Evolutionary conservation across 2,888 invertebrate species (phyloP).

Genomic region (Tipula vernalis): DNA sequence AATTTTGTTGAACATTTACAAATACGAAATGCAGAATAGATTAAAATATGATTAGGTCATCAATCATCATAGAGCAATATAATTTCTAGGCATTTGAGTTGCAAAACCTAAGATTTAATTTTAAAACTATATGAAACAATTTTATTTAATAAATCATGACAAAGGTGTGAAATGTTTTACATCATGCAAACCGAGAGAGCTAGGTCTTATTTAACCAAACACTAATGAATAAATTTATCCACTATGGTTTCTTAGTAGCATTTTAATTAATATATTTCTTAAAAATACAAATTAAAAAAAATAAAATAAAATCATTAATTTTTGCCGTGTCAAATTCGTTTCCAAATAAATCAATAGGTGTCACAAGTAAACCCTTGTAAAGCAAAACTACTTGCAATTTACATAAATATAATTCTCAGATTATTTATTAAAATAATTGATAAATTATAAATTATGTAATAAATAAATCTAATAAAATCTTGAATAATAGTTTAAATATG

Average conservation of each 20-base stretch:
- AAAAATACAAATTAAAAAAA: neutral
- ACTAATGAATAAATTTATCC: no score
- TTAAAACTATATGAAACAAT: no score
- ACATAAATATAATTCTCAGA: neutral
- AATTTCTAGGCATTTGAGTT: no score
- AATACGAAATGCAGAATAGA: no score
- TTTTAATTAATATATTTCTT: neutral
- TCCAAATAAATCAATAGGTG: neutral
- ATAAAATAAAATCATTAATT: neutral
- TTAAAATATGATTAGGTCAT: no score
- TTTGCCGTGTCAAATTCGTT: neutral
- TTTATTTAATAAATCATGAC: no score
- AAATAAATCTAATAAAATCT: neutral
- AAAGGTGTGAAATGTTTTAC: no score
- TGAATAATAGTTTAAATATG: neutral
- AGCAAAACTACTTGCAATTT: neutral
- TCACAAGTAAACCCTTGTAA: neutral
- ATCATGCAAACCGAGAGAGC: no score
- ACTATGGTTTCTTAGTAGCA: neutral
- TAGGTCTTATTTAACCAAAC: no score
- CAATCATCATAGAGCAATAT: no score
- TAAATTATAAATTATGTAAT: neutral
- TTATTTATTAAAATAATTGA: neutral
- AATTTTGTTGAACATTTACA: no score
- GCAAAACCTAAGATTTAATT: no score